Conservation (phyloP, 2,113 vertebrate species). For the Pontoporia blainvillei region DNA sequence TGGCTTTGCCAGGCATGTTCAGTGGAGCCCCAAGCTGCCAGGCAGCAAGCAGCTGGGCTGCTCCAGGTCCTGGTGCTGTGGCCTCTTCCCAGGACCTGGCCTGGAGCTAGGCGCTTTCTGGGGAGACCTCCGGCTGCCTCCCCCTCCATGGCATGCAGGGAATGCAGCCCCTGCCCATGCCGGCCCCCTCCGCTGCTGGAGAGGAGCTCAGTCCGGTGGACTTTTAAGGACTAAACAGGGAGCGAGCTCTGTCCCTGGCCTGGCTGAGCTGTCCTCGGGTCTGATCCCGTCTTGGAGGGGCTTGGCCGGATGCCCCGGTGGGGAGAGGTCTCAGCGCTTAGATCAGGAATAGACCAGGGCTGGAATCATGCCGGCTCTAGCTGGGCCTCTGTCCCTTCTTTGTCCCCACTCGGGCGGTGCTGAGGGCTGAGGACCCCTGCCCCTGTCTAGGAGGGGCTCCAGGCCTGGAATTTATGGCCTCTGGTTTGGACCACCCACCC, state of each 20-base stretch:
- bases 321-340: constrained; percentile 26
- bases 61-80: neutral
- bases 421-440: neutral
- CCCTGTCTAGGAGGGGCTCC: neutral
- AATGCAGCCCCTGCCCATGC: neutral
- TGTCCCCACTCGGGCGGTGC: fast-evolving
- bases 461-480: neutral
- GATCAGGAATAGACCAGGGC: neutral
- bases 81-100: neutral
- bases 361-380: neutral
- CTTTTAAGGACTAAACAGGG: constrained; percentile 66
- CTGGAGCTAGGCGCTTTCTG: neutral
- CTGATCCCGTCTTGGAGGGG: neutral
- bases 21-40: fast-evolving
- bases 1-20: neutral
- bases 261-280: neutral
- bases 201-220: neutral
- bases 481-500: neutral
- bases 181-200: neutral
- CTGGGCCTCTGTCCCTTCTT: neutral
- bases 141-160: neutral
- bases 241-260: neutral
- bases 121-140: neutral
- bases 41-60: neutral
- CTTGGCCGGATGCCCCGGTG: neutral